Percentiles rank a stretch among this genome's conserved stretches.
Evolutionary conservation across 2,113 vertebrate genomes (phyloP).

Genomic region (Psittacula cyanocephala): DNA sequence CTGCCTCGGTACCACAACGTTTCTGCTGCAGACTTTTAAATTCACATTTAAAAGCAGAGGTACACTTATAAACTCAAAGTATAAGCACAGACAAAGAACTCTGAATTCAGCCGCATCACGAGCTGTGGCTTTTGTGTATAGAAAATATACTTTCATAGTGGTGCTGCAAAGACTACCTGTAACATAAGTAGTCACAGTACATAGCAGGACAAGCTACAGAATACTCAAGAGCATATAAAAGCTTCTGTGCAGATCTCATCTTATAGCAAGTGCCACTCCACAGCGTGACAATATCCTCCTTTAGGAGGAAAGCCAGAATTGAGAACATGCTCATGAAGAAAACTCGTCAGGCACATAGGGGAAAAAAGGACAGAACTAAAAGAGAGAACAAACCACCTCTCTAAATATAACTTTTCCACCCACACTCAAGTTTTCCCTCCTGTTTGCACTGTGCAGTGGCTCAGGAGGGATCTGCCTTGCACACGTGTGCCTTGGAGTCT

Average conservation of each 20-base stretch:
- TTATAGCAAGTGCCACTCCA: neutral
- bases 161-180: neutral
- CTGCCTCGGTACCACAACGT: neutral
- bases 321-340: neutral
- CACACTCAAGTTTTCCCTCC: neutral
- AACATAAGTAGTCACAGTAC: neutral
- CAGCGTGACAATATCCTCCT: neutral
- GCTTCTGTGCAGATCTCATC: neutral
- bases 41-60: neutral
- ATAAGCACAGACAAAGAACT: neutral
- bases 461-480: neutral
- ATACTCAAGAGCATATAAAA: neutral
- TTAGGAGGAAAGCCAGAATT: neutral
- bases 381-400: neutral
- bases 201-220: neutral
- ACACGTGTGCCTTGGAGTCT: neutral
- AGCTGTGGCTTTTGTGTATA: neutral
- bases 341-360: neutral
- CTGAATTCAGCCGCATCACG: neutral
- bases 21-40: neutral
- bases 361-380: neutral
- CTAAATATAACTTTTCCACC: conserved; percentile 35
- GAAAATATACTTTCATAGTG: neutral
- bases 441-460: neutral
- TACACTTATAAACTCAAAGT: neutral